Percentiles rank a stretch among this genome's conserved stretches.
phyloP scores from a whole-genome alignment of 2,113 vertebrate genomes.

The Colistium nudipinnis region DNA sequence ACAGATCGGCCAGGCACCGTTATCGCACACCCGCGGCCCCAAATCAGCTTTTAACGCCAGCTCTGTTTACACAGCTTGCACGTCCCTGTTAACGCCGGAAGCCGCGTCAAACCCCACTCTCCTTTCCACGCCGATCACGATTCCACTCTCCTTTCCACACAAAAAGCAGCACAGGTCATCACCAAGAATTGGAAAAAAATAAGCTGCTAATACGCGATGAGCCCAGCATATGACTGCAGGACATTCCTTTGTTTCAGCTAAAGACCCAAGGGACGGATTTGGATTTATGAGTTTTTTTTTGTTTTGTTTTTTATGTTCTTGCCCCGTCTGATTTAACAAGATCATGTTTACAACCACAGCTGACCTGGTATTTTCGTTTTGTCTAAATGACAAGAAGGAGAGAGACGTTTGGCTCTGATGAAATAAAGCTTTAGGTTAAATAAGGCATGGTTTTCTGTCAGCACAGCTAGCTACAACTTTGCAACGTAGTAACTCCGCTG shows the following conservation, averaged over 20 bases:
- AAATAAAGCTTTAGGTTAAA: too few species aligned
- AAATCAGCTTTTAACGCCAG: slow-evolving; percentile 48
- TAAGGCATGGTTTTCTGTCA: too few species aligned
- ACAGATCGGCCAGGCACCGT: neutral
- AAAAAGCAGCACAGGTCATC: slow-evolving; percentile 18
- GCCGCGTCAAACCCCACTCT: slow-evolving; percentile 15
- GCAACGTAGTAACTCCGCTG: neutral
- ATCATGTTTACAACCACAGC: slow-evolving; percentile 29
- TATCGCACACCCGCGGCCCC: too few species aligned
- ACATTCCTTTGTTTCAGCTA: slow-evolving; percentile 50
- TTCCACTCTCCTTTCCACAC: slow-evolving; percentile 6
- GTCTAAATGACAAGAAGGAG: neutral
- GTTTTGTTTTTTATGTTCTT: slow-evolving; percentile 8
- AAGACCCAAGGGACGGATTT: slow-evolving; percentile 44
- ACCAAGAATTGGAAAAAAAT: slow-evolving; percentile 13
- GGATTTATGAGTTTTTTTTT: slow-evolving; percentile 38
- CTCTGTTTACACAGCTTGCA: slow-evolving; percentile 63
- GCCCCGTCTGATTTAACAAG: slow-evolving; percentile 22
- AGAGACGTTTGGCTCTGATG: neutral
- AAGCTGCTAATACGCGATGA: slow-evolving; percentile 40
- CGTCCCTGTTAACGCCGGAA: slow-evolving; percentile 41
- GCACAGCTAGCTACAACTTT: slow-evolving; percentile 1
- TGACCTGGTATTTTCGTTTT: slow-evolving; percentile 4
- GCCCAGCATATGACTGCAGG: slow-evolving; percentile 46
- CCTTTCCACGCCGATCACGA: slow-evolving; percentile 24